Evolutionary conservation across 2,888 invertebrate species (phyloP), one percentile per base, ranked within the genome.

Genomic region (Platycheirus rosarum): DNA sequence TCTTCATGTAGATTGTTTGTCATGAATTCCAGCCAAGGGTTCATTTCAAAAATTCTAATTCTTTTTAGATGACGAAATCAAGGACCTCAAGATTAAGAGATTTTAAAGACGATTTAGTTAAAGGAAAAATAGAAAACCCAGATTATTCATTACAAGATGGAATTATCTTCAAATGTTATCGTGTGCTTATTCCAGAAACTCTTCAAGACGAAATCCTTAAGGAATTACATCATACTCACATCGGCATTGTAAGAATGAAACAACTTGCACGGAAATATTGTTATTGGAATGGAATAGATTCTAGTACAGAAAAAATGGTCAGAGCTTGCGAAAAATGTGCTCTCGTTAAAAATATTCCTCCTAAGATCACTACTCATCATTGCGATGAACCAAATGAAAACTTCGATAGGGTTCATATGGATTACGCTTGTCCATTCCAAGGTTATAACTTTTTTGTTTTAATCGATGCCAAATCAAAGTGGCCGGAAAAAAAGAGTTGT

Each of bases 221-320:
- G 37, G 55, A 77, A 40, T 42, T 85, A 14, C 79, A 84, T 60
- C 71, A 63, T 13, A 77, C 85, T 37, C 86, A 88, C 60, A 65
- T 85, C 11, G 88, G 87, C 7, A 84, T 88, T 1, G 85, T 86
- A 4, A 85, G 86, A 68, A 88, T 87, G 86, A 88, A 88, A 84
- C 85, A 86, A 18, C 60, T 87, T 9, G 86, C 87, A 0, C 60
- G 86, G 46, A 79, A 85, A 14, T 85, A 86, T 80, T 86, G 87
- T 42, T 88, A 79, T 78, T 87, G 87, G 87, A 87, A 86, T 16
- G 78, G 76, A 2, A 84, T 88, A 16, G 86, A 88, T 71, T 49
- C 71, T 1, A 86, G 86, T 13, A 88, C 87, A 8, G 87, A 88
- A 74, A 13, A 51, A 8, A n/a, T 73, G 9, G 76, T 75, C 6